These are phyloP conservation scores for Verasper variegatus DNA, from an alignment of 2,113 vertebrate species.

Conservation along the genomic window DNA sequence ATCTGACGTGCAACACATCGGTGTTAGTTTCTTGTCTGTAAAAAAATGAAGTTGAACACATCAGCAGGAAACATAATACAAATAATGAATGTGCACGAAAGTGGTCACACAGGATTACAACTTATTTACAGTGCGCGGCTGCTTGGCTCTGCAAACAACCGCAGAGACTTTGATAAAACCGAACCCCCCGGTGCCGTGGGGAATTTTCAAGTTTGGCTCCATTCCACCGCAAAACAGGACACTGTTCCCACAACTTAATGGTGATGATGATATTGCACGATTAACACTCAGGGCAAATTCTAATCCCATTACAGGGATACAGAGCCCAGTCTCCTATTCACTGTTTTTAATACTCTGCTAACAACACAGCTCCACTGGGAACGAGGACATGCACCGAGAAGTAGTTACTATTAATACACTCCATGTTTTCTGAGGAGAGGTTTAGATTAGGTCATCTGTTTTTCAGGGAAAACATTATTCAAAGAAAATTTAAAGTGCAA, in stretches of 20 bases:
- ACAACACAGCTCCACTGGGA: constrained; percentile 33
- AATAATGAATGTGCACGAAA: background rate
- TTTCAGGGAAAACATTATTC: background rate
- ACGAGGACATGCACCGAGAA: constrained; percentile 25
- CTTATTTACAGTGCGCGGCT: background rate
- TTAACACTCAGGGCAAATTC: constrained; percentile 24
- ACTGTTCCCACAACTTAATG: constrained; percentile 39
- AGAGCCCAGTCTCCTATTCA: constrained; percentile 29
- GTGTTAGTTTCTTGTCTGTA: background rate
- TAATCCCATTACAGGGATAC: constrained; percentile 57
- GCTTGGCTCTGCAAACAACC: constrained; percentile 15
- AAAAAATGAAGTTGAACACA: background rate
- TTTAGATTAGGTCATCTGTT: constrained; percentile 8
- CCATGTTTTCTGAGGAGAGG: background rate
- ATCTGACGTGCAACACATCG: background rate
- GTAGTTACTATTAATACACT: constrained; percentile 12
- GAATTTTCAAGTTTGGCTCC: background rate
- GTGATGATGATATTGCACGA: constrained; percentile 38
- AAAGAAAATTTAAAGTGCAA: background rate
- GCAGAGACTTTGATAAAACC: constrained; percentile 19
- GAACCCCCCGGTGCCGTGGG: background rate
- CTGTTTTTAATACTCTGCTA: constrained; percentile 16
- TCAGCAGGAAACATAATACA: background rate
- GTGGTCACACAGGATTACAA: background rate
- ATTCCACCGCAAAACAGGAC: background rate